Conservation (phyloP, 2,888 invertebrate species). For the Athetis lepigone region DNA sequence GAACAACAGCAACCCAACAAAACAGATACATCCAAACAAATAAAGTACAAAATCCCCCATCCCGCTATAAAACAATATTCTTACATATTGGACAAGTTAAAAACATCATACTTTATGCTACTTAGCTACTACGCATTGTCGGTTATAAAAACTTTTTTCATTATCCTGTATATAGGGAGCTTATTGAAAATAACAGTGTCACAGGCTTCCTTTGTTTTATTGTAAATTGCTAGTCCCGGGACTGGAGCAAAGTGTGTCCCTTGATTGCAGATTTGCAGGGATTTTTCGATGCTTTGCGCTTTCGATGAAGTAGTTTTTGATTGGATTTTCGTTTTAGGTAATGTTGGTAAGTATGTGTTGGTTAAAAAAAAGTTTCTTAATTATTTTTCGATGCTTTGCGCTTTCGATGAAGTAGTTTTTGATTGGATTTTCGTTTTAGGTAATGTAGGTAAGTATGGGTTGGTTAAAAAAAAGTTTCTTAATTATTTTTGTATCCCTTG, state of each 20-base stretch:
- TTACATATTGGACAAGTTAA: conserved; percentile 63
- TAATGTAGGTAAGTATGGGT: too few species aligned
- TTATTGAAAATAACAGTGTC: conserved; percentile 88
- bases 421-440: not conserved
- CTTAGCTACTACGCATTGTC: conserved; percentile 73
- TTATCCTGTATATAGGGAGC: conserved; percentile 80
- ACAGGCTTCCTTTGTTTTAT: conserved; percentile 76
- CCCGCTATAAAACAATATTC: conserved; percentile 58
- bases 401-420: not conserved
- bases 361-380: too few species aligned
- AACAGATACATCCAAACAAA: conserved; percentile 23
- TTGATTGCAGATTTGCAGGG: conserved; percentile 19
- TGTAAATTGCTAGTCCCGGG: conserved; percentile 73
- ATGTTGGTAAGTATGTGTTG: too few species aligned
- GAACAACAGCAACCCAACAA: conserved; percentile 15
- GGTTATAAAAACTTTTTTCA: conserved; percentile 89
- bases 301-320: not conserved
- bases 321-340: not conserved
- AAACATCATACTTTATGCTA: conserved; percentile 63
- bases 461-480: too few species aligned
- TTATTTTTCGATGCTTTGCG: conserved; percentile 8
- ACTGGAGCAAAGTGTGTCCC: conserved; percentile 35
- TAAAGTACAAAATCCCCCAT: conserved; percentile 42
- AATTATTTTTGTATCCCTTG: too few species aligned
- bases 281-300: conserved; percentile 6